Conservation (phyloP, 2,888 invertebrate genomes). For the Ectemnius lituratus region DNA sequence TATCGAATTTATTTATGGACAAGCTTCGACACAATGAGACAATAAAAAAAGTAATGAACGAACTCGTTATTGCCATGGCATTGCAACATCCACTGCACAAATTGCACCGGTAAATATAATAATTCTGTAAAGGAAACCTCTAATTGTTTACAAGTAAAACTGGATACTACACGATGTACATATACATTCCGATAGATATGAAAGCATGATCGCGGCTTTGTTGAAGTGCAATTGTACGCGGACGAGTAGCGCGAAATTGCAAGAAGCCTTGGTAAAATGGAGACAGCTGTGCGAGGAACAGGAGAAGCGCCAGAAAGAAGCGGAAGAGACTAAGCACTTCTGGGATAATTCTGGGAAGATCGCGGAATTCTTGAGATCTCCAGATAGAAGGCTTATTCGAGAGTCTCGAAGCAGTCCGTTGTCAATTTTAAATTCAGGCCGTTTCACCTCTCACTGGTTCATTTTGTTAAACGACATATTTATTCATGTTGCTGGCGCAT, state of each 20-base stretch:
- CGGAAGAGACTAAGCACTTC: slow-evolving; percentile 85
- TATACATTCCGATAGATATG: slow-evolving; percentile 78
- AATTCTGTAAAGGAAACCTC: background rate
- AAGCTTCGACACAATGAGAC: slow-evolving; percentile 80
- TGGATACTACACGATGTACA: slow-evolving; percentile 10
- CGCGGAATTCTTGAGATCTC: slow-evolving; percentile 82
- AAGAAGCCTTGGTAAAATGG: slow-evolving; percentile 82
- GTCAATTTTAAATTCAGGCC: slow-evolving; percentile 84
- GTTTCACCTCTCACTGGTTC: slow-evolving; percentile 89
- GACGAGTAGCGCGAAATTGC: slow-evolving; percentile 79
- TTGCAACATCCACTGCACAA: slow-evolving; percentile 82
- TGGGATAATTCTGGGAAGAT: slow-evolving; percentile 86
- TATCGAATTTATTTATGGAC: slow-evolving; percentile 81
- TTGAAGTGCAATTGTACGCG: slow-evolving; percentile 78
- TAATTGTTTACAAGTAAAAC: background rate
- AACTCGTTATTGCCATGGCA: slow-evolving; percentile 81
- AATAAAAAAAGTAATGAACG: slow-evolving; percentile 79
- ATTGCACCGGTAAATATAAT: slow-evolving; percentile 76
- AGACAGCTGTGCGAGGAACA: slow-evolving; percentile 83
- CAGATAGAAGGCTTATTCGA: slow-evolving; percentile 86
- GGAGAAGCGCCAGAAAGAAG: slow-evolving; percentile 82
- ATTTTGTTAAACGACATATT: slow-evolving; percentile 90
- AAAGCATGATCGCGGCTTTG: slow-evolving; percentile 81
- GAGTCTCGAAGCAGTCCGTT: slow-evolving; percentile 87
- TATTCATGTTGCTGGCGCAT: slow-evolving; percentile 85